Conservation (phyloP, 2,797 vertebrate species). For the Neosilurus mollespiculum region DNA sequence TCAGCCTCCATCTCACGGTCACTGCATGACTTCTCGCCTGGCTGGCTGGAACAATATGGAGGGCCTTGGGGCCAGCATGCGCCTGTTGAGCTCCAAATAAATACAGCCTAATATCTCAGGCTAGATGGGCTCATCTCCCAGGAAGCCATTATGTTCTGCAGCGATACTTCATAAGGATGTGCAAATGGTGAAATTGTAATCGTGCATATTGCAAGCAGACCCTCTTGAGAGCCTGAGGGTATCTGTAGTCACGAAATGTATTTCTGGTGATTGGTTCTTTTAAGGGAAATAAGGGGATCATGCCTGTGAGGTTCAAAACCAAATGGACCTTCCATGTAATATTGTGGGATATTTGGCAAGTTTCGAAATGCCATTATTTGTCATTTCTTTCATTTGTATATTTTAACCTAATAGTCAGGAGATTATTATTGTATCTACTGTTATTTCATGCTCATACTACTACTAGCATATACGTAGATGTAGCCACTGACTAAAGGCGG, state of each 20-base stretch:
- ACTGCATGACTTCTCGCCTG: slow-evolving; percentile 48
- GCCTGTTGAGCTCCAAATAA: slow-evolving; percentile 39
- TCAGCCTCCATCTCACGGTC: slow-evolving; percentile 50
- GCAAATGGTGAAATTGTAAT: slow-evolving; percentile 63
- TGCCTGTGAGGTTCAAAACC: slow-evolving; percentile 1
- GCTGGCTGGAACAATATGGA: slow-evolving; percentile 42
- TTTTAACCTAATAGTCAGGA: neutral
- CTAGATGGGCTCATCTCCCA: slow-evolving; percentile 58
- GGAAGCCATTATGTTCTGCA: slow-evolving; percentile 62
- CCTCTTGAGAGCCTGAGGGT: slow-evolving; percentile 51
- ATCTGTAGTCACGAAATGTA: slow-evolving; percentile 55
- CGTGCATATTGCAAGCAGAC: slow-evolving; percentile 49
- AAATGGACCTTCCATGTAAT: slow-evolving; percentile 3
- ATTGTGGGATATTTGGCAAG: slow-evolving; percentile 1
- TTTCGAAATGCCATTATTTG: slow-evolving; percentile 8
- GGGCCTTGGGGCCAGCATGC: slow-evolving; percentile 29
- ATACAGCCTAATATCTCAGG: slow-evolving; percentile 51
- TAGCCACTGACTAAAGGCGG: no score
- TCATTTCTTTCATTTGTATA: neutral
- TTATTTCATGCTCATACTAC: neutral
- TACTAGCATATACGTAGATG: no score
- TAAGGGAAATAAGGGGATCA: slow-evolving; percentile 30
- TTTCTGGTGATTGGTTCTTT: slow-evolving; percentile 50
- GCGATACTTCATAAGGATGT: slow-evolving; percentile 56
- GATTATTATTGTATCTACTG: neutral